Percentiles rank a stretch among this genome's conserved stretches.
phyloP scores from a whole-genome alignment of 2,888 invertebrate species.

The Biston stratarius region DNA sequence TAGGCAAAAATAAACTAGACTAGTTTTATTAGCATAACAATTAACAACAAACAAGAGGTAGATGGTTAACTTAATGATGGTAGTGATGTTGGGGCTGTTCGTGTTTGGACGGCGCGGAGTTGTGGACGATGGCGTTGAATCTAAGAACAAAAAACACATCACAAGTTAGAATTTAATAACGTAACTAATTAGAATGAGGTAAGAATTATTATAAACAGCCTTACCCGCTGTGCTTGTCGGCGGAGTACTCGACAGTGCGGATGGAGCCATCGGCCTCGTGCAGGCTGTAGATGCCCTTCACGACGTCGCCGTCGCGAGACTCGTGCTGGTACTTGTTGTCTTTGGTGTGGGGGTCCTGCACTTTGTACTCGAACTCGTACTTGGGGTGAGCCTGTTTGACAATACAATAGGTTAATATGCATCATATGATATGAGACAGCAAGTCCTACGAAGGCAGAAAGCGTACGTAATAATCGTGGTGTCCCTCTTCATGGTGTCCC shows the following conservation, averaged over 20 bases:
- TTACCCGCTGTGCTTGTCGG: conserved; percentile 82
- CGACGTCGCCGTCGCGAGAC: conserved; percentile 20
- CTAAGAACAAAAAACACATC: conserved; percentile 54
- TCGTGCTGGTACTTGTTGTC: conserved; percentile 24
- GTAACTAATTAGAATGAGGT: neutral
- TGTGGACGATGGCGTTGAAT: conserved; percentile 83
- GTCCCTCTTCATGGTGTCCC: conserved; percentile 52
- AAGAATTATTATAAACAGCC: conserved; percentile 19
- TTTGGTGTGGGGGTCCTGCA: conserved; percentile 21
- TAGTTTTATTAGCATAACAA: conserved; percentile 25
- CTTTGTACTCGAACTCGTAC: conserved; percentile 24
- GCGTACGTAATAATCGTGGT: conserved; percentile 65
- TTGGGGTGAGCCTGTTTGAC: conserved; percentile 18
- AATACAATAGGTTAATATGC: neutral
- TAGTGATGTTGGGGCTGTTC: conserved; percentile 52
- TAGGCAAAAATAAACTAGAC: neutral
- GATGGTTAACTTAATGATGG: conserved; percentile 49
- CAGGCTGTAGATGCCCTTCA: conserved; percentile 23
- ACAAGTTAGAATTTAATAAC: neutral
- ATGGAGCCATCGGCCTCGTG: conserved; percentile 24
- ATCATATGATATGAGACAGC: neutral
- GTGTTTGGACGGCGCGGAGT: conserved; percentile 67
- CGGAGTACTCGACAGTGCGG: conserved; percentile 84
- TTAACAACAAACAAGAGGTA: conserved; percentile 29
- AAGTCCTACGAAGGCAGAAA: conserved; percentile 42